Percentiles rank a stretch among this genome's conserved stretches.
phyloP scores from a whole-genome alignment of 2,113 vertebrate genomes.

The Burhinus oedicnemus region DNA sequence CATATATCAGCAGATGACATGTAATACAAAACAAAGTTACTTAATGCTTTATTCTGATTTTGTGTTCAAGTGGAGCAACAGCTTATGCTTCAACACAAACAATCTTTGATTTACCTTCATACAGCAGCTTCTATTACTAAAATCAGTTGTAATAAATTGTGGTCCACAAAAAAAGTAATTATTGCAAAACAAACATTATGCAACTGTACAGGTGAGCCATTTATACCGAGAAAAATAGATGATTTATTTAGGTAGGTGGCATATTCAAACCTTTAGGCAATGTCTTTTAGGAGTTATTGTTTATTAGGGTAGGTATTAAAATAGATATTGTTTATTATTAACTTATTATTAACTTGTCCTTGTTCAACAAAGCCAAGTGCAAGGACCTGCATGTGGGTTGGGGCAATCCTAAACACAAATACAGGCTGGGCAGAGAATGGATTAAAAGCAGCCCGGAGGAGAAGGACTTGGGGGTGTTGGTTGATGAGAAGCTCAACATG shows the following conservation, averaged over 20 bases:
- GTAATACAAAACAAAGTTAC: neutral
- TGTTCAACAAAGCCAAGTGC: neutral
- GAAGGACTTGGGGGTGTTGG: neutral
- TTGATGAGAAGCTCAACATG: neutral
- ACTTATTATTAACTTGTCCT: neutral
- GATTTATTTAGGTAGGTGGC: neutral
- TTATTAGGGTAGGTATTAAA: neutral
- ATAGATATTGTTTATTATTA: neutral
- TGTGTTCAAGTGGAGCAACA: neutral
- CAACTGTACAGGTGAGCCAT: neutral
- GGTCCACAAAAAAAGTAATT: neutral
- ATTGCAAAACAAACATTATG: neutral
- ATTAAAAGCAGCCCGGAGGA: neutral
- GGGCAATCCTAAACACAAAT: neutral
- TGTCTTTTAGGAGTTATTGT: neutral
- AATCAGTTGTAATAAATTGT: neutral
- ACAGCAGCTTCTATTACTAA: neutral
- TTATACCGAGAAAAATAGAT: neutral
- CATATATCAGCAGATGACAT: neutral
- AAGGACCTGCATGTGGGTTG: neutral
- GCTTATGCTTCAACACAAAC: neutral
- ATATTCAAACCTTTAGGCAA: neutral
- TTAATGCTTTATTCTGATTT: neutral
- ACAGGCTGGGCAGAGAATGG: too few species aligned
- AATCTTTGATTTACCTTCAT: neutral